Evolutionary conservation across 2,797 vertebrate species (phyloP), one percentile per base, ranked within the genome.

Genomic region (Tapera naevia): DNA sequence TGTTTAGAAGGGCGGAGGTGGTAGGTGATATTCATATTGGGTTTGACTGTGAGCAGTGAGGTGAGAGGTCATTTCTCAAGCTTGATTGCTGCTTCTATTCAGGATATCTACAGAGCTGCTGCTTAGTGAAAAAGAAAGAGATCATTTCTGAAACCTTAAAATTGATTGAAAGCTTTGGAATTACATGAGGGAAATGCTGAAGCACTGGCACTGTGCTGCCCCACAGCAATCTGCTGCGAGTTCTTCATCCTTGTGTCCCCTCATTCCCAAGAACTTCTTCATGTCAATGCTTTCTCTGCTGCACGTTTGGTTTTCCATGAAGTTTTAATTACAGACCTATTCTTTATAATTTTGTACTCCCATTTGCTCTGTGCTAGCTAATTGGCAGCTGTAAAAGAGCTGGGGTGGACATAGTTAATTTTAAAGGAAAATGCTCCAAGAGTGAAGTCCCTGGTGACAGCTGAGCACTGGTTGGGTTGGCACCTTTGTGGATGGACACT

Each of bases 21-120:
- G 43, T 17, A 22, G 71, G 73, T 66, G 72, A 88, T 56, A 16
- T 9, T 94, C 66, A 7, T 3, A 1, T 13, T 22, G 43, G 18
- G 25, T 88, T 65, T 27, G 58, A 43, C 8, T 11, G 27, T 76
- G 23, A 66, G 75, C 64, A 35, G 15, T 65, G 70, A 91, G 66
- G 80, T 70, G 89, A 62, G 51, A 91, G 61, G 75, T 46, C 43
- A 48, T 88, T 95, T 70, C 79, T 92, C 89, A 80, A 73, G n/a
- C 67, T 79, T 64, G 56, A 64, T 73, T 84, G 61, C 83, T 76
- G 93, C 67, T 75, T 66, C 83, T 91, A 27, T 5, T 89, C 58
- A 86, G 75, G 69, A 48, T 95, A 79, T 32, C 66, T 51, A 41
- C 14, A 13, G 7, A 30, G 35, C 4, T 75, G 46, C 72, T 83